A percentile compares a stretch with the other conserved stretches of the same genome.
Conservation (phyloP, 1,140 invertebrate species). For the Scylla paramamosain region DNA sequence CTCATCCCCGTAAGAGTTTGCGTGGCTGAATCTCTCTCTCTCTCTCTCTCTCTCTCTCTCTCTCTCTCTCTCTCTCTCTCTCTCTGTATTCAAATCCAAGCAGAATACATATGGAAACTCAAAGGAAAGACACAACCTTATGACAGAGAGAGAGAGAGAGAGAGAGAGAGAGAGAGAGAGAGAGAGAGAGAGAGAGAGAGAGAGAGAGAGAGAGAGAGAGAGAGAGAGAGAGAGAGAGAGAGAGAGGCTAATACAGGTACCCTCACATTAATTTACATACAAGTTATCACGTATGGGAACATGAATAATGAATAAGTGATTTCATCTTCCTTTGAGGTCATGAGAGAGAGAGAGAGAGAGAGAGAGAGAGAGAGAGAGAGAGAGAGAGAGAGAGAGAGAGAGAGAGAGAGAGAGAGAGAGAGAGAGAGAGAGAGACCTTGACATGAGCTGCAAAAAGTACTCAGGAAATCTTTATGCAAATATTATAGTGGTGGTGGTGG, state of each 20-base stretch:
- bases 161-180: not conserved
- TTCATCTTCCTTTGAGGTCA: not conserved
- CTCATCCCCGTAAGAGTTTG: no score
- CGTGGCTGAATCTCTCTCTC: no score
- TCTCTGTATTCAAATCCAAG: not conserved
- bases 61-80: no score
- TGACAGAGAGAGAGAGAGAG: not conserved
- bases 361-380: conserved; percentile 31
- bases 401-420: not conserved
- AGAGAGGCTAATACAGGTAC: not conserved
- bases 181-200: conserved; percentile 50
- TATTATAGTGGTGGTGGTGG: not conserved
- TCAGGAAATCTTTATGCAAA: not conserved
- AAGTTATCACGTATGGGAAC: not conserved
- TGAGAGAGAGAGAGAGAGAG: conserved; percentile 23
- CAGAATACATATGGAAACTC: not conserved
- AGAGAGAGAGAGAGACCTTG: no score
- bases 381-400: conserved; percentile 23
- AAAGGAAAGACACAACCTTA: not conserved
- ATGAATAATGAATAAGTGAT: not conserved
- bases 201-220: conserved; percentile 17
- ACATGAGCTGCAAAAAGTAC: no score
- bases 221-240: conserved; percentile 27
- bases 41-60: no score
- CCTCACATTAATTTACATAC: not conserved